Base-by-base conservation (phyloP, 2,113 vertebrate species). In the Pelusios castaneus region DNA sequence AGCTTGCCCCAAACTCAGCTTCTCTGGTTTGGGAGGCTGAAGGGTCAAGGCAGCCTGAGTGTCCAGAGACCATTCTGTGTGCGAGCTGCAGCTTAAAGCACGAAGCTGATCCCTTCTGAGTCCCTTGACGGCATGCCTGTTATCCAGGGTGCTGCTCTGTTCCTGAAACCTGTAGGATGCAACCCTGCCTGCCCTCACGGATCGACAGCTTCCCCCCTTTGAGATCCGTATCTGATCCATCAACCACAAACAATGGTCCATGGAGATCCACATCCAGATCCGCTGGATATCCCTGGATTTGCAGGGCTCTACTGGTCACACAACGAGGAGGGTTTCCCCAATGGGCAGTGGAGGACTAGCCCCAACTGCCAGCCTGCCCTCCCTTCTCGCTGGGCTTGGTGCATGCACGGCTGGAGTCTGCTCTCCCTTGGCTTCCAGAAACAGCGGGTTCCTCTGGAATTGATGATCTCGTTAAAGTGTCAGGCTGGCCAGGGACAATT, bases 401-500 rank as follows among this genome's bases (percentile, higher is more conserved):
- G 0, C 0, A 2, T 17, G 49, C 70, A 0, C 41, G 45, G 31
- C 79, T 58, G 51, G 75, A 81, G 91, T 87, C 81, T 60, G 1
- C 19, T 0, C 1, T 2, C 63, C n/a, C 82, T 63, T 51, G 75
- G 1, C 3, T 51, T 78, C 87, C 3, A 0, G 54, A 22, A 29
- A 54, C 85, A 63, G 4, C 0, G 54, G 49, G 49, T 84, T 96
- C 84, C 89, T 25, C 5, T 1, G 85, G 88, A 91, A 96, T 96
- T 94, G 95, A 96, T 97, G 96, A 95, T 14, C 73, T 92, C 73
- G 19, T 97, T 95, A 96, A 96, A 93, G 90, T 31, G 9, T 91
- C 94, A 93, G 94, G 85, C 92, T 89, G 95, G 94, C 84, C 2
- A 3, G 82, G 91, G 92, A 91, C 1, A 80, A 94, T 84, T 92